phyloP scores from a whole-genome alignment of 2,888 invertebrate species.

The Lepidocyrtinus sp. region DNA sequence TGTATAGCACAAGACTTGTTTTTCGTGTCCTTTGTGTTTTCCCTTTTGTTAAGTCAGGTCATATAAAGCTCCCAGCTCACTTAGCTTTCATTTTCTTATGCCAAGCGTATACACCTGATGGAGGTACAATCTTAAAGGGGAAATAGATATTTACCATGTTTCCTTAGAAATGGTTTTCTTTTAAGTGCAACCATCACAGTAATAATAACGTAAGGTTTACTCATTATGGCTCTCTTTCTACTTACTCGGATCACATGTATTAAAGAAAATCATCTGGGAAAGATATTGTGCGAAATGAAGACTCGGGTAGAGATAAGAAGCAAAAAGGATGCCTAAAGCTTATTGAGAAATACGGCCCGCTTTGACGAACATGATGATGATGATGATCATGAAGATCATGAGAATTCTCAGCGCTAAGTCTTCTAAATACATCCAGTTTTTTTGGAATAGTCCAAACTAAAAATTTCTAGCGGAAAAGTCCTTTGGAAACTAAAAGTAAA shows the following conservation, averaged over 20 bases:
- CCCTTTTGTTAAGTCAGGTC: not conserved
- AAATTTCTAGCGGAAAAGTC: not conserved
- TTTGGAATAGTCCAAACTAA: not conserved
- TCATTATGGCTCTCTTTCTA: constrained; percentile 57
- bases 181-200: constrained; percentile 50
- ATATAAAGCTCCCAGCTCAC: not conserved
- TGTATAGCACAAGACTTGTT: no score
- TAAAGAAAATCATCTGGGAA: constrained; percentile 41
- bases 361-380: not conserved
- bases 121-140: not conserved
- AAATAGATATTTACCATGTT: not conserved
- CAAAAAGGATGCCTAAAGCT: not conserved
- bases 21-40: no score
- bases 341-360: not conserved
- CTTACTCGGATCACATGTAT: constrained; percentile 29
- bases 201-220: constrained; percentile 44
- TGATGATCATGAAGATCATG: no score
- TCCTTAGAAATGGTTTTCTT: constrained; percentile 28
- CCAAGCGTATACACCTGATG: not conserved
- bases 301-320: constrained; percentile 25
- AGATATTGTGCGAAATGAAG: constrained; percentile 41
- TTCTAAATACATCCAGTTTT: constrained; percentile 29
- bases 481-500: not conserved
- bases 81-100: not conserved
- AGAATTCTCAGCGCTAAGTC: not conserved